A percentile compares a stretch with the other conserved stretches of the same genome.
Conservation (phyloP, 2,888 invertebrate species). For the Lasioglossum figueresi region DNA sequence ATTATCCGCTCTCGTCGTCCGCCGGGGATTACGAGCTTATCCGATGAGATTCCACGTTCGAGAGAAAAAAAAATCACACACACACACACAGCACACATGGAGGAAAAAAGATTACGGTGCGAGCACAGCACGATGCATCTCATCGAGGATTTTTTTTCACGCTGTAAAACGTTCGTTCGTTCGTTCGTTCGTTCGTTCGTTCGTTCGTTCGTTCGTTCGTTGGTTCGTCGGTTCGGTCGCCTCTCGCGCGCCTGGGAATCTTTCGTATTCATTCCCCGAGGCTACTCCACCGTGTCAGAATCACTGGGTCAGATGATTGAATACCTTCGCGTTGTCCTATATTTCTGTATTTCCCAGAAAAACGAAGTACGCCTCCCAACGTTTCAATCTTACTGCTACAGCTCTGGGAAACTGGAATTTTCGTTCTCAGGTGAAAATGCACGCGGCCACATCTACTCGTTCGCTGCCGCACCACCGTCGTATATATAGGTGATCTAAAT, state of each 20-base stretch:
- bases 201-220: not conserved
- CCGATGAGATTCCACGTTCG: not conserved
- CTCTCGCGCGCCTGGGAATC: slow-evolving; percentile 4
- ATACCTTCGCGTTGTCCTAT: not conserved
- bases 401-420: not conserved
- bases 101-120: not conserved
- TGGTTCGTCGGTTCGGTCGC: not conserved
- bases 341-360: not conserved
- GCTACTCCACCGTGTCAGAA: slow-evolving; percentile 3
- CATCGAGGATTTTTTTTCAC: slow-evolving; percentile 4
- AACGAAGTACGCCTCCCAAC: not conserved
- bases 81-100: not conserved
- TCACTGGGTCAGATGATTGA: slow-evolving; percentile 11
- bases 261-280: not conserved
- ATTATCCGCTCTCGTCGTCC: not conserved
- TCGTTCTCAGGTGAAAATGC: slow-evolving; percentile 3
- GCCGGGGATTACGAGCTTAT: not conserved
- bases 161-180: not conserved
- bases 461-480: not conserved
- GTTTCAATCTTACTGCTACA: not conserved
- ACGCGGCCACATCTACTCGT: not conserved
- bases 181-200: not conserved
- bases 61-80: not conserved
- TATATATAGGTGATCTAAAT: not conserved
- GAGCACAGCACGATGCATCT: not conserved